Base-by-base conservation (phyloP, 2,888 invertebrate genomes). In the Watsonalla cultraria region DNA sequence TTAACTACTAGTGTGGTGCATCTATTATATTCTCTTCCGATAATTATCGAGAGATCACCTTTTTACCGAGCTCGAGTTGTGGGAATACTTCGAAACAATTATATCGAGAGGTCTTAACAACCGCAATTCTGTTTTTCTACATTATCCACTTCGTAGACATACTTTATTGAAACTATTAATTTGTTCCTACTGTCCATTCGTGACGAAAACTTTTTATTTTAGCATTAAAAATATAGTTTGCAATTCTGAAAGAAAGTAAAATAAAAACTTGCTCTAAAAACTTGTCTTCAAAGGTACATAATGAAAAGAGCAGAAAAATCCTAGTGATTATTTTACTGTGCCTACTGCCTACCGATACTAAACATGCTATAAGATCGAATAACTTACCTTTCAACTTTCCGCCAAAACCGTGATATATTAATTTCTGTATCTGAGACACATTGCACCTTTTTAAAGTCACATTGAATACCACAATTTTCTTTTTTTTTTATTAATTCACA, bases 81-180 rank as follows among this genome's bases (percentile, higher is more conserved):
- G 89, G 84, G 88, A 88, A 88, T 72, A 54, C 57, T 76, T 79
- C 80, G 84, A 82, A 85, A 87, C 86, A 86, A 82, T 84, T 80
- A 78, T 80, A 82, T 83, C 81, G 80, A 79, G 76, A 67, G 59
- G 60, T 62, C 65, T 69, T 60, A 57, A 59, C 62, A 56, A 51
- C 47, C 39, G 50, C 52, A 24, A 42, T 6, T 47, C 42, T 42
- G 42, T 11, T 5, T 42, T 42, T 42, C 42, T 42, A 42, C 42
- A 42, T 11, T 42, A 42, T 42, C 11, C 42, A 47, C 39, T 46
- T 55, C 54, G 49, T 57, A 57, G 51, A 55, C 54, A 42, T 54
- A 54, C 54, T 57, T 56, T 1, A 4, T 24, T 24, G 24, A 24
- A 24, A 24, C 24, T 24, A 24, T 24, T 24, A 24, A 24, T 24